Conservation (phyloP, 2,888 invertebrate species). For the Boloria euphrosyne region DNA sequence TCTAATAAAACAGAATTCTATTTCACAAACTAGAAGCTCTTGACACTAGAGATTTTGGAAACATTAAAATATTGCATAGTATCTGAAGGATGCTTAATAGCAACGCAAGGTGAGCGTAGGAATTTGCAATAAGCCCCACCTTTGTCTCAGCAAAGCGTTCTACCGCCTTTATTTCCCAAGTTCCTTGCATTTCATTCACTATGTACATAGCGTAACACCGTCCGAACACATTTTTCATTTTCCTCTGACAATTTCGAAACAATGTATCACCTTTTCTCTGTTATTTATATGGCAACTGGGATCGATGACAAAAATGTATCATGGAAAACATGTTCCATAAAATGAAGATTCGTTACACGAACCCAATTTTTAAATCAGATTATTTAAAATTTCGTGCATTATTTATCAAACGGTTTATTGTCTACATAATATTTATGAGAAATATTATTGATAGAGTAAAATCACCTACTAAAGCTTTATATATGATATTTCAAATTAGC, state of each 20-base stretch:
- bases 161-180: conserved; percentile 64
- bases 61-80: conserved; percentile 52
- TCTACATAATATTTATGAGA: neutral
- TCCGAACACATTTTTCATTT: conserved; percentile 61
- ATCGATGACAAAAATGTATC: conserved; percentile 16
- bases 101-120: conserved; percentile 68
- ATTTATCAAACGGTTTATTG: too few relatives aligned
- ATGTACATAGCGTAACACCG: conserved; percentile 53
- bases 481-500: too few relatives aligned
- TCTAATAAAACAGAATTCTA: conserved; percentile 19
- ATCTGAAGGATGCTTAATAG: conserved; percentile 66
- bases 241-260: conserved; percentile 26
- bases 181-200: conserved; percentile 71
- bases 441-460: too few relatives aligned
- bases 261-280: conserved; percentile 21
- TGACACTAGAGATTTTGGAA: conserved; percentile 35
- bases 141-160: conserved; percentile 64
- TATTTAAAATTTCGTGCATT: neutral
- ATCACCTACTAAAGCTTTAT: too few relatives aligned
- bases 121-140: conserved; percentile 79
- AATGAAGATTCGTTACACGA: neutral
- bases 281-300: conserved; percentile 18
- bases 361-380: conserved; percentile 2
- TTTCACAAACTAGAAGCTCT: conserved; percentile 15
- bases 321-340: conserved; percentile 3